Conservation (phyloP, 2,113 vertebrate species). For the Salvelinus sp. region DNA sequence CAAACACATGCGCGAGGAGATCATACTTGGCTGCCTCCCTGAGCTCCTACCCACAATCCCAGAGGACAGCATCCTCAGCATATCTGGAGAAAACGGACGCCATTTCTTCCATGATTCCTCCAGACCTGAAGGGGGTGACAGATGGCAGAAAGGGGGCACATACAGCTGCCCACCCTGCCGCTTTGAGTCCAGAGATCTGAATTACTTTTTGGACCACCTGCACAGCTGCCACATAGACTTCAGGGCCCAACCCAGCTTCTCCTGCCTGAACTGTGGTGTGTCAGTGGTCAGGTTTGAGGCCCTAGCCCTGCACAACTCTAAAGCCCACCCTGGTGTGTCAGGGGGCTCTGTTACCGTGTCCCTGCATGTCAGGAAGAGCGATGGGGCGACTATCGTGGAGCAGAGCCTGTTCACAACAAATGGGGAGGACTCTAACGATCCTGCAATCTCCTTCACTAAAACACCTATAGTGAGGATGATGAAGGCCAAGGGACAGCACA, state of each 20-base stretch:
- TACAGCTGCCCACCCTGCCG: conserved; percentile 85
- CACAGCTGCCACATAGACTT: conserved; percentile 89
- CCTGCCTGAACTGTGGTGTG: conserved; percentile 83
- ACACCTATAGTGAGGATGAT: conserved; percentile 95
- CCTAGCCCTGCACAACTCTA: conserved; percentile 87
- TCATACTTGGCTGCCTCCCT: conserved; percentile 67
- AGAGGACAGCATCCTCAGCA: conserved; percentile 71
- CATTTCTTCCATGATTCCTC: conserved; percentile 65
- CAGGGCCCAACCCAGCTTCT: conserved; percentile 85
- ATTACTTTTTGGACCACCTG: conserved; percentile 89
- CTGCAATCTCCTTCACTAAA: conserved; percentile 90
- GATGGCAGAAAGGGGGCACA: conserved; percentile 74
- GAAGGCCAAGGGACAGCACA: conserved; percentile 89
- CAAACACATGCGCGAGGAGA: conserved; percentile 80
- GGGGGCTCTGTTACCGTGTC: conserved; percentile 70
- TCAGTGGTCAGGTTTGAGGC: conserved; percentile 86
- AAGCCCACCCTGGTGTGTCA: conserved; percentile 73
- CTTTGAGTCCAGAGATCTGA: conserved; percentile 85
- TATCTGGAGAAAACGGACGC: conserved; percentile 65
- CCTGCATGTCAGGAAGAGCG: conserved; percentile 83
- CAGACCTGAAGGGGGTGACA: conserved; percentile 57
- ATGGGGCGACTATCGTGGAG: conserved; percentile 80
- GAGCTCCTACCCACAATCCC: conserved; percentile 72
- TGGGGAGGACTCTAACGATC: conserved; percentile 70
- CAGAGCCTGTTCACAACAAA: conserved; percentile 77